phyloP scores from a whole-genome alignment of 2,797 vertebrate genomes.

The Anguilla megastoma region DNA sequence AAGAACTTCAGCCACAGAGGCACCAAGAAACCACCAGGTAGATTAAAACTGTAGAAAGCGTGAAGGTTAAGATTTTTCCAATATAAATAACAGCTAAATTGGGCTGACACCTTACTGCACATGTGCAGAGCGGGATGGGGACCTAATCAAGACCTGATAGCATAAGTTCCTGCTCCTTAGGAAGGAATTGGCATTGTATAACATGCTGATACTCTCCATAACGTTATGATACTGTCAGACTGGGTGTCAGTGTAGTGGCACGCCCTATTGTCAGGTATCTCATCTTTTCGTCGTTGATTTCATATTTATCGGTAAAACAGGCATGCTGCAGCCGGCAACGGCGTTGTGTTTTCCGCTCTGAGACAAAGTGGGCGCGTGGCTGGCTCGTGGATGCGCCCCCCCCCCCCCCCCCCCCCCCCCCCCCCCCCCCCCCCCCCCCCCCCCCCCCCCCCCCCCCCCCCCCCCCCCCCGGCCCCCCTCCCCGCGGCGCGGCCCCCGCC shows the following conservation, averaged over 20 bases:
- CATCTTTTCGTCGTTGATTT: not conserved
- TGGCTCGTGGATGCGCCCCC: not conserved
- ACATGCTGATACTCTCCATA: not conserved
- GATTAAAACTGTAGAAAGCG: not conserved
- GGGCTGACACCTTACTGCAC: not conserved
- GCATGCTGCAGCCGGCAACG: not conserved
- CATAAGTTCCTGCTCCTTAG: not conserved
- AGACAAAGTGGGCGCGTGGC: not conserved
- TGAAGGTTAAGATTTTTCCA: not conserved
- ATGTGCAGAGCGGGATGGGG: not conserved
- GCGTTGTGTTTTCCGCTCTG: not conserved
- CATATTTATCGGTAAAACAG: not conserved
- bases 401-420: not conserved
- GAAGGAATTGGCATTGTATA: not conserved
- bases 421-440: not conserved
- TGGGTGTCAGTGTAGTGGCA: not conserved
- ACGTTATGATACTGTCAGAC: not conserved
- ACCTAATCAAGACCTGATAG: not conserved
- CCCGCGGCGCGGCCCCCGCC: too few relatives aligned
- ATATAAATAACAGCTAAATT: not conserved
- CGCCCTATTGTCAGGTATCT: not conserved
- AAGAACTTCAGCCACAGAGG: not conserved
- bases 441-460: not conserved
- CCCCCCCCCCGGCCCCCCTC: too few relatives aligned
- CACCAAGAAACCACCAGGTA: not conserved